These are phyloP conservation scores for Pteronotus mesoamericanus DNA, from an alignment of 2,797 vertebrate species.

Conservation along the genomic window DNA sequence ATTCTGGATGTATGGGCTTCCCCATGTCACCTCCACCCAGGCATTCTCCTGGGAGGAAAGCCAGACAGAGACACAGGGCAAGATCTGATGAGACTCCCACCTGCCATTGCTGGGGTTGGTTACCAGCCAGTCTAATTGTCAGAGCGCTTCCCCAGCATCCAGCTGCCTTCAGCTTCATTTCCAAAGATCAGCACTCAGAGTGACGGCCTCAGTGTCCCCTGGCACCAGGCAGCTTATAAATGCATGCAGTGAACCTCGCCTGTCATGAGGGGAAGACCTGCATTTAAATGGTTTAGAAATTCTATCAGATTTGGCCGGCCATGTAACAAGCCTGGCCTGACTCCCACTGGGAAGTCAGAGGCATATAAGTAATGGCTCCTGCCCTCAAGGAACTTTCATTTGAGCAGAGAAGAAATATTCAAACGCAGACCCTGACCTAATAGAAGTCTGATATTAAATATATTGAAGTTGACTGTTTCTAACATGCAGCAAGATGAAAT, in stretches of 20 bases:
- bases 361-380: neutral
- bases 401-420: neutral
- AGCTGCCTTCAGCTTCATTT: neutral
- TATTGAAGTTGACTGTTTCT: neutral
- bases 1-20: neutral
- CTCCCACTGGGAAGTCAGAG: neutral
- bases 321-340: neutral
- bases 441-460: neutral
- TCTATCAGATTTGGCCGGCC: neutral
- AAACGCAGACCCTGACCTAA: neutral
- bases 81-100: neutral
- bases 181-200: neutral
- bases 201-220: neutral
- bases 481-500: neutral
- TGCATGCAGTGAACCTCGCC: neutral
- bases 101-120: neutral
- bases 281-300: neutral
- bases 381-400: neutral
- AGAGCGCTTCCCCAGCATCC: neutral
- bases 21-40: neutral
- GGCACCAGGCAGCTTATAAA: neutral
- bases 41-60: neutral
- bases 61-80: neutral
- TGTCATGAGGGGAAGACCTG: neutral
- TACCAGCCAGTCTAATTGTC: conserved; percentile 2